Evolutionary conservation across 2,113 vertebrate species (phyloP).

Genomic region (Machaerirhynchus nigripectus): DNA sequence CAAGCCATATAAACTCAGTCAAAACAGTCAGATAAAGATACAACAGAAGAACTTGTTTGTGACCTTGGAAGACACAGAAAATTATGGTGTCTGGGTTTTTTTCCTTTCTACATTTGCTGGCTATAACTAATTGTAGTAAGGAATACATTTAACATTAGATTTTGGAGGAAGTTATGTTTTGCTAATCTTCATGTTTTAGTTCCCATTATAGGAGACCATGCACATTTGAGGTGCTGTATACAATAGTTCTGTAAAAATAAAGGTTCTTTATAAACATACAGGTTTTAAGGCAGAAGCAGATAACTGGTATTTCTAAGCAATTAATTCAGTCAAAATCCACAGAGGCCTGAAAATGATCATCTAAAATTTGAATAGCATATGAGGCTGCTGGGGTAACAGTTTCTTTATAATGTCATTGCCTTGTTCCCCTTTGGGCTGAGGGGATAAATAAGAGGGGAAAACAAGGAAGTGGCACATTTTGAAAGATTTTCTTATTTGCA

Average conservation of each 20-base stretch:
- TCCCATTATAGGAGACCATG: neutral
- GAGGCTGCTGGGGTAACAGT: neutral
- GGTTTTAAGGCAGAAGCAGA: neutral
- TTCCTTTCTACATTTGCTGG: neutral
- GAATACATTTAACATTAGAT: neutral
- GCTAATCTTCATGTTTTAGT: neutral
- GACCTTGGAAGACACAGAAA: neutral
- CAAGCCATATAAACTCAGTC: neutral
- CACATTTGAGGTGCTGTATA: neutral
- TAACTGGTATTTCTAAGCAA: neutral
- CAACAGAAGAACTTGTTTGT: neutral
- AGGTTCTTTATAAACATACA: rapidly evolving
- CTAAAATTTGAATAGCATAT: neutral
- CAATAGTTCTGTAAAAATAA: neutral
- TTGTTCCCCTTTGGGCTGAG: neutral
- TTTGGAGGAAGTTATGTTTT: neutral
- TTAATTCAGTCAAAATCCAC: neutral
- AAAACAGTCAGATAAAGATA: neutral
- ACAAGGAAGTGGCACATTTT: neutral
- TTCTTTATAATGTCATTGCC: neutral
- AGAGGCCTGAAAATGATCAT: neutral
- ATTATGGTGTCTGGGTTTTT: neutral
- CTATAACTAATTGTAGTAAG: neutral
- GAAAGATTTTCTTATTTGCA: neutral
- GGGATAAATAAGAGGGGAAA: neutral